Evolutionary conservation across 2,113 vertebrate species (phyloP).

Genomic region (Cottus gobio): DNA sequence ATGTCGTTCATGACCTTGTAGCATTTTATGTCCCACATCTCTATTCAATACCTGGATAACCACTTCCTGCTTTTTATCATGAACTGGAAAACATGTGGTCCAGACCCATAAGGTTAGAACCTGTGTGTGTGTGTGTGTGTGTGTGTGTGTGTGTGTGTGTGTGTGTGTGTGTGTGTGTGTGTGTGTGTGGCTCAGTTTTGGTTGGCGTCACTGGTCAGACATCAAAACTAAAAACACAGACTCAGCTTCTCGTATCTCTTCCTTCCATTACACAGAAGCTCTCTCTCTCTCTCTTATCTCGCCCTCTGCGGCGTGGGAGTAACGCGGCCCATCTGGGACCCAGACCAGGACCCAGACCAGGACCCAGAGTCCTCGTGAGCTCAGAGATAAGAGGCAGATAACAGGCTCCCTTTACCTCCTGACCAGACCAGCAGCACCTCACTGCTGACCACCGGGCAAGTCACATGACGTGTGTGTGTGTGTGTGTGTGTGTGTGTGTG

Average conservation of each 20-base stretch:
- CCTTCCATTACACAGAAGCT: conserved; percentile 58
- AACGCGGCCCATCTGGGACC: conserved; percentile 10
- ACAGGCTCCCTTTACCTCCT: not conserved
- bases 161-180: not conserved
- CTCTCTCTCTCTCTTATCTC: conserved; percentile 2
- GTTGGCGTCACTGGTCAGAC: conserved; percentile 45
- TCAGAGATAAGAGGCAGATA: conserved; percentile 66
- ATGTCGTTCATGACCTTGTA: not conserved
- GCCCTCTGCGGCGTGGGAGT: not conserved
- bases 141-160: not conserved
- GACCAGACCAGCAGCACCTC: too few relatives aligned
- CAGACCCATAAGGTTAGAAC: too few relatives aligned
- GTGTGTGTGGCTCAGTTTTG: not conserved
- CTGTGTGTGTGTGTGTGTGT: too few relatives aligned
- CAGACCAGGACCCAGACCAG: conserved; percentile 41
- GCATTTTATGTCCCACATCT: not conserved
- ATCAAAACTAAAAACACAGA: conserved; percentile 44
- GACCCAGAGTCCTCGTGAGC: conserved; percentile 19
- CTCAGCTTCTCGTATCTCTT: conserved; percentile 50
- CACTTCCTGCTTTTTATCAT: not conserved
- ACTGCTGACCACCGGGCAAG: not conserved
- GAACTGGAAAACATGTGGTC: not conserved
- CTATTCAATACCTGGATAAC: too few relatives aligned
- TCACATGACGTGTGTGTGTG: not conserved
- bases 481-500: too few relatives aligned